A percentile compares a stretch with the other conserved stretches of the same genome.
These are phyloP conservation scores for Exocentrus adspersus DNA, from an alignment of 2,888 invertebrate genomes.

Conservation along the genomic window DNA sequence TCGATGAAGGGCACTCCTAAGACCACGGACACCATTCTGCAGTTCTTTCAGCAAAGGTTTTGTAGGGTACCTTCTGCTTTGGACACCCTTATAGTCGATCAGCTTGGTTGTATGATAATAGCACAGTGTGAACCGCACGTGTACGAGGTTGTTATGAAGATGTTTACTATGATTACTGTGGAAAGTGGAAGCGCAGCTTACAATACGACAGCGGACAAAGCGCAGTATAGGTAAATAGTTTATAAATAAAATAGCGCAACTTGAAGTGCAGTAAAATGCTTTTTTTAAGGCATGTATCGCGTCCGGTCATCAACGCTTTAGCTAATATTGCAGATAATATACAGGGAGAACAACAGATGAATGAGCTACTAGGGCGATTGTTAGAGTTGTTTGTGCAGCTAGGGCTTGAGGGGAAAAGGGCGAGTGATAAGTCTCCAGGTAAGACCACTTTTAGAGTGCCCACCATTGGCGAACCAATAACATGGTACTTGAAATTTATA, in stretches of 20 bases:
- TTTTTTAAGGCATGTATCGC: conserved; percentile 82
- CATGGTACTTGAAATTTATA: conserved; percentile 32
- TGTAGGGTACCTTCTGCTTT: conserved; percentile 92
- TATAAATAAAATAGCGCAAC: background rate
- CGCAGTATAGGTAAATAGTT: conserved; percentile 51
- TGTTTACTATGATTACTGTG: conserved; percentile 96
- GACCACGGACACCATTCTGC: conserved; percentile 93
- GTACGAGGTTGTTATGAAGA: conserved; percentile 96
- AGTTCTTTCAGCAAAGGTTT: conserved; percentile 96
- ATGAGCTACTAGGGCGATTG: conserved; percentile 86
- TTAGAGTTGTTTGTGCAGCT: conserved; percentile 97
- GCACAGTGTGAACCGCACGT: conserved; percentile 86
- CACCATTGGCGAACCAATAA: too few species aligned
- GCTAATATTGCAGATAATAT: conserved; percentile 96
- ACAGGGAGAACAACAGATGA: conserved; percentile 84
- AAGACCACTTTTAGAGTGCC: too few species aligned
- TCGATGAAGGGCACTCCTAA: conserved; percentile 92
- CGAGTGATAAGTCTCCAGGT: conserved; percentile 89
- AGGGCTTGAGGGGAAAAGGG: conserved; percentile 95
- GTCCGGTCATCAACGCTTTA: conserved; percentile 94
- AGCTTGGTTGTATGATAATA: conserved; percentile 97
- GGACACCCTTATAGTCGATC: conserved; percentile 95
- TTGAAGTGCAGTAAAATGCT: background rate
- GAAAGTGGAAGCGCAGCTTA: conserved; percentile 87
- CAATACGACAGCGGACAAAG: conserved; percentile 70